A percentile compares a stretch with the other conserved stretches of the same genome.
These are phyloP conservation scores for Sterna hirundo DNA, from an alignment of 2,113 vertebrate species.

Conservation along the genomic window DNA sequence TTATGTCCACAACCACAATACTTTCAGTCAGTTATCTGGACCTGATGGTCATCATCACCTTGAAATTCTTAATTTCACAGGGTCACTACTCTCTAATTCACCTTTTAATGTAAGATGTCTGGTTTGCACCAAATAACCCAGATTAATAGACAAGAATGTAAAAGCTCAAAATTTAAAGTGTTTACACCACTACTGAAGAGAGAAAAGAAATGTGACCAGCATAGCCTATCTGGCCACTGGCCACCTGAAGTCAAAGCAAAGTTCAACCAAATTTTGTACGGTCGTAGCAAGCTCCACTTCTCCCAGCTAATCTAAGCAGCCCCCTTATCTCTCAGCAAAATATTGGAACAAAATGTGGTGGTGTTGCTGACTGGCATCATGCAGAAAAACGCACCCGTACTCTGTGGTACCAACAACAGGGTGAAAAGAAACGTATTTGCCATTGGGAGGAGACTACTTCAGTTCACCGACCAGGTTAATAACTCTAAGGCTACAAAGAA, in stretches of 20 bases:
- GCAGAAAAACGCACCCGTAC: rapidly evolving
- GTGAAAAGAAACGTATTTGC: background rate
- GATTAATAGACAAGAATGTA: background rate
- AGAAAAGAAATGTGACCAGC: background rate
- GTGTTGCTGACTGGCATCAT: background rate
- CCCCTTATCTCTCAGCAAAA: background rate
- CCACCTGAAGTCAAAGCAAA: background rate
- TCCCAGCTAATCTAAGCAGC: background rate
- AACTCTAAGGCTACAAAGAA: background rate
- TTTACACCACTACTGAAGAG: background rate
- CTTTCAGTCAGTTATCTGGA: background rate
- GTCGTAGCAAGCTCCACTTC: background rate
- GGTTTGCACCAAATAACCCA: background rate
- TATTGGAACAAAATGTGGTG: background rate
- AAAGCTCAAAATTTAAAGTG: background rate
- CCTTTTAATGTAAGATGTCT: background rate
- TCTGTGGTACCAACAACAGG: background rate
- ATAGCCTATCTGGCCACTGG: background rate
- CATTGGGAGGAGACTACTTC: background rate
- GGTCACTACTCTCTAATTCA: background rate
- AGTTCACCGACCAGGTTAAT: background rate
- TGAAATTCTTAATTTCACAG: background rate
- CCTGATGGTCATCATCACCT: background rate
- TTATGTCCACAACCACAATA: too few relatives aligned
- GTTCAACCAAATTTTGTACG: background rate